A percentile compares a stretch with the other conserved stretches of the same genome.
phyloP scores from a whole-genome alignment of 2,113 vertebrate genomes.

The Macaca nemestrina region DNA sequence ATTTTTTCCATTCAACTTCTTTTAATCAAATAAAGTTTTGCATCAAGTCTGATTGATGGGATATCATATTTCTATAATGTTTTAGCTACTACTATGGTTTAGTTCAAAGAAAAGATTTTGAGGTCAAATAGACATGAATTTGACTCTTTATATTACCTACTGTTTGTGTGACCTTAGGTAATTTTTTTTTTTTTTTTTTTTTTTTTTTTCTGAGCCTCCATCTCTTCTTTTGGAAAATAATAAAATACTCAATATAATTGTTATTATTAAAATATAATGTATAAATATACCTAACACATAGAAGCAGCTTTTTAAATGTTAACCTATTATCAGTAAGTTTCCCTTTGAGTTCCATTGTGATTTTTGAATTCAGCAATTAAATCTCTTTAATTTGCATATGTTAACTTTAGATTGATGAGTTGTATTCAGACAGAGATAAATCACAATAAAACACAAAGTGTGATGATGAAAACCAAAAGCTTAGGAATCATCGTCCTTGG shows the following conservation, averaged over 20 bases:
- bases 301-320: neutral
- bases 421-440: neutral
- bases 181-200: accelerated
- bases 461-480: neutral
- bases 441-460: neutral
- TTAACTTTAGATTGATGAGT: neutral
- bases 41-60: neutral
- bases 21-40: neutral
- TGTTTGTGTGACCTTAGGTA: neutral
- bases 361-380: neutral
- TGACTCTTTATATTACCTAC: neutral
- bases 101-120: neutral
- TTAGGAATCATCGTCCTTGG: neutral
- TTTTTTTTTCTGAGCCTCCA: accelerated
- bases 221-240: neutral
- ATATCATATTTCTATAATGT: no score
- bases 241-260: neutral
- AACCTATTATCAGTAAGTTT: neutral
- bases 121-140: neutral
- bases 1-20: neutral
- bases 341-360: neutral
- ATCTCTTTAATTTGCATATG: neutral
- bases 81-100: neutral
- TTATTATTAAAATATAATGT: neutral
- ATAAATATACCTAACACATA: neutral